phyloP scores from a whole-genome alignment of 2,888 invertebrate species.

The Tipula vernalis region DNA sequence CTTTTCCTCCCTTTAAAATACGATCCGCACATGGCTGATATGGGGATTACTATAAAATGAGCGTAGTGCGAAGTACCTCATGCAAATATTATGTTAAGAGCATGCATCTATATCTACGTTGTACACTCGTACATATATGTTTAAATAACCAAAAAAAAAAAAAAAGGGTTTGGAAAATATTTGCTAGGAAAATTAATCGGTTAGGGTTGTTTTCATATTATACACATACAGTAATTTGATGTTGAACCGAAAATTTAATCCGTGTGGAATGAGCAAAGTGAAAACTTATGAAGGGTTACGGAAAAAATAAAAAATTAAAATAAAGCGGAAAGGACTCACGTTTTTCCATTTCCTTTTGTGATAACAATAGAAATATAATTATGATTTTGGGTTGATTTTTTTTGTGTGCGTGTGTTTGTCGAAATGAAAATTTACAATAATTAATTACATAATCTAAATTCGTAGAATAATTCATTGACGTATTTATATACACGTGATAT shows the following conservation, averaged over 20 bases:
- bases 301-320: background rate
- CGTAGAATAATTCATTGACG: no score
- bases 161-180: background rate
- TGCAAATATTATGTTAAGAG: no score
- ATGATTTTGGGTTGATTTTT: background rate
- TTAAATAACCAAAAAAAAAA: background rate
- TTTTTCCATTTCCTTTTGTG: background rate
- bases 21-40: background rate
- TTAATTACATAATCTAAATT: no score
- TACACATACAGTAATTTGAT: no score
- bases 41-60: no score
- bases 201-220: background rate
- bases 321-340: background rate
- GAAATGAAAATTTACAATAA: background rate
- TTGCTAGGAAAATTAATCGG: background rate
- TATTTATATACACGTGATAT: no score
- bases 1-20: background rate
- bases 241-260: background rate
- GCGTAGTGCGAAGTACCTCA: no score
- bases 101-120: no score
- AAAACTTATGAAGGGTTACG: background rate
- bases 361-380: background rate
- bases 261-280: background rate
- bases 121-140: no score
- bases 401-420: background rate